Base-by-base conservation (phyloP, 2,888 invertebrate genomes). In the Dasysyrphus albostriatus region DNA sequence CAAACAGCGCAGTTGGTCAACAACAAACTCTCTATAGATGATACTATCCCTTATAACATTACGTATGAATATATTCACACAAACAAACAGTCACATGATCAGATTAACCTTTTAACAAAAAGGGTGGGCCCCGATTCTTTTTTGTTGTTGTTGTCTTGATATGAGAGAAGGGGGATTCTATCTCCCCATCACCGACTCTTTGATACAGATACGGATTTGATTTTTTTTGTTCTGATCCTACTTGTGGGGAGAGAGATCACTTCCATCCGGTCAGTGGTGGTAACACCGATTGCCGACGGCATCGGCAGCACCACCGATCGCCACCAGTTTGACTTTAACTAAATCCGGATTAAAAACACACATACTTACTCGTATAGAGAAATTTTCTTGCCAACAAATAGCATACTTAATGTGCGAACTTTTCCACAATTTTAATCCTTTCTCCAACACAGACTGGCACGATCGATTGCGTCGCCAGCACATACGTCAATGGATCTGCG, bases 321-420 rank as follows among this genome's bases (percentile, higher is more conserved):
- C n/a, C 65, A 37, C 34, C 2, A 10, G 34, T 67, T 67, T n/a
- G 42, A 67, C 67, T 49, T 67, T 19, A 73, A 63, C 73, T 85
- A 85, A 85, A 85, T 77, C 82, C 69, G 85, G 85, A 85, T 85
- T 85, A 85, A 85, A 84, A 59, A 72, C 49, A 37, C 54, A 61
- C 29, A 69, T n/a, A 69, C 51, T 2, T 5, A 49, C 5, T 10
- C 9, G 9, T 5, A 42, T 44, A 6, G 14, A 44, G 12, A 39
- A 39, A 39, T 42, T 19, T 54, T 61, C 12, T 10, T 61, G 37
- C 67, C 70, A 73, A 37, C 79, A 83, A 78, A 83, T 83, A 79
- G 79, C 58, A 80, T 77, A 80, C 83, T 83, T 83, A 87, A 83
- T 88, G 83, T 88, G 88, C 83, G 88, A 83, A 88, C 76, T 88